Evolutionary conservation across 2,888 invertebrate genomes (phyloP), one percentile per base, ranked within the genome.

Genomic region (Hypsopygia costalis): DNA sequence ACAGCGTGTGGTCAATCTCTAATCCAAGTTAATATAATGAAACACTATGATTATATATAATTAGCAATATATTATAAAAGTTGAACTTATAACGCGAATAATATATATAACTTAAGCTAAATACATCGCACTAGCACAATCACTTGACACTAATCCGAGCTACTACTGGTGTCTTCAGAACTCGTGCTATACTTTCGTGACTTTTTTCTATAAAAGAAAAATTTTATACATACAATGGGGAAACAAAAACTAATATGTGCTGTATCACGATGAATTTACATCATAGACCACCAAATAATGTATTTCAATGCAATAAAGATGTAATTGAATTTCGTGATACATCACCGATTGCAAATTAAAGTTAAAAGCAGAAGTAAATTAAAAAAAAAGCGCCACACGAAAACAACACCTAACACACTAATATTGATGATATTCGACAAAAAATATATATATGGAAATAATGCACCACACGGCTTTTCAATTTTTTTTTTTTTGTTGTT

Each of bases 151-250:
- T 81, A 85, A 69, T 77, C 69, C 75, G 81, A 80, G 77, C 75
- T 77, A 81, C 78, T 80, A 80, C 78, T 81, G 55, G 81, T 76
- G 77, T 81, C 85, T 78, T 75, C 81, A 52, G 83, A 81, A 67
- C 85, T 81, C 76, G 83, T 81, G 79, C 83, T 86, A 83, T 76
- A 74, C 60, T 80, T 81, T 76, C 87, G 81, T 62, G 81, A 75
- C 62, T 81, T 85, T 83, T 81, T 83, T 86, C 91, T 91, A 90
- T 89, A 83, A 74, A 65, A 71, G 71, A 73, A 62, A 71, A 69
- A 69, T 71, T 51, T 57, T 69, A 65, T 66, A 68, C 60, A 73
- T 58, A 65, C 60, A 69, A 62, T 11, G 9, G 32, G 31, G 38
- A 59, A 61, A 65, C 55, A 58, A 55, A 51, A 49, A 44, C 31